A percentile compares a stretch with the other conserved stretches of the same genome.
phyloP scores from a whole-genome alignment of 1,140 invertebrate genomes.

The Phthorimaea operculella region DNA sequence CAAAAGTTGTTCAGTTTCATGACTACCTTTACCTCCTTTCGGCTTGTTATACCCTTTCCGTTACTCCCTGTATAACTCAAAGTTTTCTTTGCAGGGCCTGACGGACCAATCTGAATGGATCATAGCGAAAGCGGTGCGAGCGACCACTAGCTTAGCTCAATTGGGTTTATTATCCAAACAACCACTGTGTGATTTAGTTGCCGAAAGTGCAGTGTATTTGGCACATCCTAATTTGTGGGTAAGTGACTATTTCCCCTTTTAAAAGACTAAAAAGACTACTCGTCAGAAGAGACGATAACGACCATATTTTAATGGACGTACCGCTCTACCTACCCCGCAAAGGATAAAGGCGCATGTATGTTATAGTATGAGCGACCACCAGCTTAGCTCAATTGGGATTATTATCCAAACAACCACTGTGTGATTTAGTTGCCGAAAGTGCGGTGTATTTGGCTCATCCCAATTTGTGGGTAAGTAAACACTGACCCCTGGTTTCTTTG shows the following conservation, averaged over 20 bases:
- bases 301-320: too few species aligned
- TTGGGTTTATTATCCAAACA: constrained; percentile 89
- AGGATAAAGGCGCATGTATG: too few species aligned
- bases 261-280: too few species aligned
- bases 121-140: constrained; percentile 87
- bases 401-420: constrained; percentile 87
- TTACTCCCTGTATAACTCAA: too few species aligned
- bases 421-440: constrained; percentile 86
- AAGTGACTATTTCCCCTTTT: too few species aligned
- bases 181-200: constrained; percentile 84
- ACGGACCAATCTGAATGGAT: constrained; percentile 96
- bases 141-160: constrained; percentile 87
- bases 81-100: constrained; percentile 74
- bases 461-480: constrained; percentile 74
- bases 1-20: too few species aligned
- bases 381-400: constrained; percentile 87
- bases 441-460: constrained; percentile 87
- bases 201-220: constrained; percentile 87
- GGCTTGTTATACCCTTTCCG: too few species aligned
- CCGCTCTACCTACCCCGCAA: too few species aligned
- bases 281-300: too few species aligned
- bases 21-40: too few species aligned
- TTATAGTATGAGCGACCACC: too few species aligned
- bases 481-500: too few species aligned
- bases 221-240: constrained; percentile 82